Evolutionary conservation across 2,797 vertebrate genomes (phyloP).

Genomic region (Pelochelys cantorii): DNA sequence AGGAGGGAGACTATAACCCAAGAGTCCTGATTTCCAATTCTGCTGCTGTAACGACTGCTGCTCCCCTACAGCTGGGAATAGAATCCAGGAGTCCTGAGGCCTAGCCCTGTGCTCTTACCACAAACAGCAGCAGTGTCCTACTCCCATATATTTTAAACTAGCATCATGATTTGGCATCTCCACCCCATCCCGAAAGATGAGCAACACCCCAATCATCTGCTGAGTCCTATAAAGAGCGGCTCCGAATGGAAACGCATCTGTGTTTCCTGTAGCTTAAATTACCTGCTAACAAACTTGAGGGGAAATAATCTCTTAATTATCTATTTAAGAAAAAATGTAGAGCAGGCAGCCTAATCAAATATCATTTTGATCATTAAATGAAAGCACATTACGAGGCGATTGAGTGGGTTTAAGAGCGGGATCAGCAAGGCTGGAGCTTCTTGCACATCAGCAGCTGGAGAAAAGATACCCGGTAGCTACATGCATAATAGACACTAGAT

Average conservation of each 20-base stretch:
- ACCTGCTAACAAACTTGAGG: not conserved
- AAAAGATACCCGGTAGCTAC: not conserved
- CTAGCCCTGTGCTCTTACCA: not conserved
- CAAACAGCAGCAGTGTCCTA: not conserved
- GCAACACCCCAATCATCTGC: not conserved
- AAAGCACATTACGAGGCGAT: not conserved
- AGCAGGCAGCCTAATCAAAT: not conserved
- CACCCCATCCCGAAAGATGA: not conserved
- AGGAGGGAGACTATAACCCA: not conserved
- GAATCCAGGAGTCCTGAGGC: not conserved
- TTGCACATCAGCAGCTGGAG: not conserved
- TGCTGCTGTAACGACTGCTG: not conserved
- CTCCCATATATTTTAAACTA: not conserved
- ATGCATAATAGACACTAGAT: not conserved
- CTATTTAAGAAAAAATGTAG: not conserved
- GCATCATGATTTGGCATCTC: not conserved
- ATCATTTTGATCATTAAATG: not conserved
- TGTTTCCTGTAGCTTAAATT: not conserved
- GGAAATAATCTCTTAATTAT: not conserved
- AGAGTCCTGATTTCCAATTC: not conserved
- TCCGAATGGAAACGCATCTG: not conserved
- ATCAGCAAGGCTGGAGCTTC: not conserved
- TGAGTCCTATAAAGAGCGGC: not conserved
- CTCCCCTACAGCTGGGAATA: not conserved
- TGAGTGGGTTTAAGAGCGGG: not conserved